Conservation (phyloP, 2,888 invertebrate species). For the Monoplex corrugatus region DNA sequence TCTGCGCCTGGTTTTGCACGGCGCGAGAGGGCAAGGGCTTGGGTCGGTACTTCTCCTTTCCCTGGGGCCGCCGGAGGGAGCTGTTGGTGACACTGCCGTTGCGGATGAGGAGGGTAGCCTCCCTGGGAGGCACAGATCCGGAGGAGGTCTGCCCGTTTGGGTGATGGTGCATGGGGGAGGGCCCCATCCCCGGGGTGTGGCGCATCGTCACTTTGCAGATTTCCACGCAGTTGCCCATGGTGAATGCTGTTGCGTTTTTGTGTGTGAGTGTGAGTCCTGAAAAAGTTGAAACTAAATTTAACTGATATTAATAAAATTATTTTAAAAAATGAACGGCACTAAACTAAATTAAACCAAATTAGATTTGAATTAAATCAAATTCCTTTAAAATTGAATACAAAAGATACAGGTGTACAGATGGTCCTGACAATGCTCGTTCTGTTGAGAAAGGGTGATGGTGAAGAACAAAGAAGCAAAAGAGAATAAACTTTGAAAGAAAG, state of each 20-base stretch:
- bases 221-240: constrained; percentile 75
- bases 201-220: constrained; percentile 67
- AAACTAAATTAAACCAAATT: too few species aligned
- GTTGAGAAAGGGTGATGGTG: too few species aligned
- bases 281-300: too few species aligned
- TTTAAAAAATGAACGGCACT: too few species aligned
- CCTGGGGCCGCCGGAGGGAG: constrained; percentile 31
- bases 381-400: too few species aligned
- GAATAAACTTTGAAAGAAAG: too few species aligned
- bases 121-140: constrained; percentile 6
- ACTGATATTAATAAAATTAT: too few species aligned
- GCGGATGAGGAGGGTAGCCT: constrained; percentile 45
- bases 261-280: background rate
- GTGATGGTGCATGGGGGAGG: background rate
- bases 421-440: too few species aligned
- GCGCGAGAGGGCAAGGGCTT: constrained; percentile 24
- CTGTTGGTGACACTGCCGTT: constrained; percentile 34
- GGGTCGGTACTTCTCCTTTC: constrained; percentile 51
- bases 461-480: too few species aligned
- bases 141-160: background rate
- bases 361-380: too few species aligned
- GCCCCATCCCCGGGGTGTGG: constrained; percentile 57
- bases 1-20: constrained; percentile 32
- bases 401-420: too few species aligned
- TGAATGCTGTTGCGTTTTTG: background rate